Evolutionary conservation across 2,113 vertebrate species (phyloP).

Genomic region (Nothocercus nigrocapillus): DNA sequence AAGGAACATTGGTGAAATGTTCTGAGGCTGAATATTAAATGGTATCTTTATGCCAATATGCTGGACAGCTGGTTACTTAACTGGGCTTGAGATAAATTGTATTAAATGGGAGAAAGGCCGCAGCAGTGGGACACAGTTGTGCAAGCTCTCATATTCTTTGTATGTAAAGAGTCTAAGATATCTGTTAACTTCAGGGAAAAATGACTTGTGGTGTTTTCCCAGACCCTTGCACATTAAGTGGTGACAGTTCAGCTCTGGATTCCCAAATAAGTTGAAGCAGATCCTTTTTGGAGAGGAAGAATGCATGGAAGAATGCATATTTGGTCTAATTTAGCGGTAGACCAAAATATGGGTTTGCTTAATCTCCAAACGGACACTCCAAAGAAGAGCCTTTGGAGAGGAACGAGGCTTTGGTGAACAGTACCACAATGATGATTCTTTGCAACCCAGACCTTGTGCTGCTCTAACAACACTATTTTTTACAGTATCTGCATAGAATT

Average conservation of each 20-base stretch:
- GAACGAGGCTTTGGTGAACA: neutral
- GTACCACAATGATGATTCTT: neutral
- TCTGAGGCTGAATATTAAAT: neutral
- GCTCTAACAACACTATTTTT: neutral
- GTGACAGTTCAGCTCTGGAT: neutral
- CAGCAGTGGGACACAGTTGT: rapidly evolving
- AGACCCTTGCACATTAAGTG: neutral
- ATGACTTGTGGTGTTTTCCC: neutral
- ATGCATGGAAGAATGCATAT: neutral
- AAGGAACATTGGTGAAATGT: neutral
- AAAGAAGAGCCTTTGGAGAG: neutral
- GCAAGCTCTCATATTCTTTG: neutral
- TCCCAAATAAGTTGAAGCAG: neutral
- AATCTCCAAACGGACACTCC: neutral
- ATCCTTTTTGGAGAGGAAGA: neutral
- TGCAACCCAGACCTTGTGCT: neutral
- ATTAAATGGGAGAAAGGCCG: neutral
- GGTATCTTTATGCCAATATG: neutral
- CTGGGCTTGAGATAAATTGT: neutral
- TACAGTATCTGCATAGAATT: neutral
- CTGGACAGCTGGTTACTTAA: neutral
- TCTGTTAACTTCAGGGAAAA: neutral
- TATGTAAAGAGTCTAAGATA: neutral
- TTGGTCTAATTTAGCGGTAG: neutral
- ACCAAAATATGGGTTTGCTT: neutral